Base-by-base conservation (phyloP, 2,797 vertebrate genomes). In the Picus viridis region DNA sequence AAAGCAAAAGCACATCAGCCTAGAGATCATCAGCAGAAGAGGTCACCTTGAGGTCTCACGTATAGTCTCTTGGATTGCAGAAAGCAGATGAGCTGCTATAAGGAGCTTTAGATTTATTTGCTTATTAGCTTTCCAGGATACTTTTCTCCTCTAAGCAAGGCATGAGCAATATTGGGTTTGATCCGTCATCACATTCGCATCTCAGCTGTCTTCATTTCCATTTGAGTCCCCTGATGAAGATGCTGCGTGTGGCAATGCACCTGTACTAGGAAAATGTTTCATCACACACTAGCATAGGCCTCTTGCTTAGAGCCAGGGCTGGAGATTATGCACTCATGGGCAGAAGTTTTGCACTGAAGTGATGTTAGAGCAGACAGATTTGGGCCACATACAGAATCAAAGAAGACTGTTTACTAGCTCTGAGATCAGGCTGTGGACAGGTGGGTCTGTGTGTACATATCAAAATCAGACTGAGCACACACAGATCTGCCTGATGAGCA, bases 1-100 rank as follows among this genome's bases (percentile, higher is more conserved):
- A 87, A 93, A 90, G 79, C 36, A 84, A 91, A 84, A 85, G 79
- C 76, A 95, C 74, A 81, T 69, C 39, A 84, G 32, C 59, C 58
- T 51, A 63, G 69, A 94, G 77, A 82, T 83, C 62, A 39, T 30
- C 7, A 12, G 54, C 23, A 62, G 74, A 77, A 82, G 63, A 90
- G 72, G 57, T 79, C 77, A 77, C 70, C 23, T 90, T 12, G 3
- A 22, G 27, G 23, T 76, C 76, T 84, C 80, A 92, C 29, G 12
- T 1, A 2, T 12, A 67, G 34, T 62, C 63, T 75, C 29, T 86
- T 85, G 56, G 51, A 84, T 89, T 88, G 16, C 64, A 74, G 70
- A 90, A 90, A 84, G 75, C 22, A 75, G 47, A 27, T 94, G 59
- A 86, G 24, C 45, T 58, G 61, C 61, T 86, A 3, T 81, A 73